Conservation (phyloP, 1,140 invertebrate species). For the Drosophila suzukii region DNA sequence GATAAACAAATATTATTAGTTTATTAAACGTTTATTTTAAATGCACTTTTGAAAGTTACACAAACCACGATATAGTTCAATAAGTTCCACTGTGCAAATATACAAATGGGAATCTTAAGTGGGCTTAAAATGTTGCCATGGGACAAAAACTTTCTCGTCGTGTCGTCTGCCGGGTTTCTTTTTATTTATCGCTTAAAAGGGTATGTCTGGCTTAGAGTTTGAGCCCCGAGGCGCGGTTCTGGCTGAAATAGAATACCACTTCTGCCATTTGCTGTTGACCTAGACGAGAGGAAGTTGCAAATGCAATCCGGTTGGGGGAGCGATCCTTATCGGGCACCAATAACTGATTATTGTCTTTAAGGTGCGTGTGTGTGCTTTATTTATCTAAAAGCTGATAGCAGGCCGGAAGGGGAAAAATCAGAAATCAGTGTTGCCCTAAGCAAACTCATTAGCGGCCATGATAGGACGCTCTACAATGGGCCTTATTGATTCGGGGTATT, state of each 20-base stretch:
- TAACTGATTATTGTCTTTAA: slow-evolving; percentile 38
- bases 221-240: slow-evolving; percentile 46
- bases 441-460: slow-evolving; percentile 37
- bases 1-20: too few relatives aligned
- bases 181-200: slow-evolving; percentile 64
- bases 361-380: slow-evolving; percentile 20
- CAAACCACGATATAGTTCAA: too few relatives aligned
- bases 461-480: slow-evolving; percentile 4
- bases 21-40: too few relatives aligned
- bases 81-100: slow-evolving; percentile 40
- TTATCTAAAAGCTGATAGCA: slow-evolving; percentile 29
- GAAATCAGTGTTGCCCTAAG: slow-evolving; percentile 10
- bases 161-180: slow-evolving; percentile 64
- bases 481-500: slow-evolving; percentile 31
- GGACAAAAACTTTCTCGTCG: slow-evolving; percentile 51
- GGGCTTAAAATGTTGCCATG: slow-evolving; percentile 63
- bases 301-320: slow-evolving; percentile 36
- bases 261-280: slow-evolving; percentile 43
- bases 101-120: slow-evolving; percentile 59
- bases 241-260: slow-evolving; percentile 37
- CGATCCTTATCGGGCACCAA: slow-evolving; percentile 34
- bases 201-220: slow-evolving; percentile 54
- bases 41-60: too few relatives aligned
- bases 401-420: slow-evolving; percentile 11
- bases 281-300: slow-evolving; percentile 68